phyloP scores from a whole-genome alignment of 2,113 vertebrate species.

The Diadophis punctatus region DNA sequence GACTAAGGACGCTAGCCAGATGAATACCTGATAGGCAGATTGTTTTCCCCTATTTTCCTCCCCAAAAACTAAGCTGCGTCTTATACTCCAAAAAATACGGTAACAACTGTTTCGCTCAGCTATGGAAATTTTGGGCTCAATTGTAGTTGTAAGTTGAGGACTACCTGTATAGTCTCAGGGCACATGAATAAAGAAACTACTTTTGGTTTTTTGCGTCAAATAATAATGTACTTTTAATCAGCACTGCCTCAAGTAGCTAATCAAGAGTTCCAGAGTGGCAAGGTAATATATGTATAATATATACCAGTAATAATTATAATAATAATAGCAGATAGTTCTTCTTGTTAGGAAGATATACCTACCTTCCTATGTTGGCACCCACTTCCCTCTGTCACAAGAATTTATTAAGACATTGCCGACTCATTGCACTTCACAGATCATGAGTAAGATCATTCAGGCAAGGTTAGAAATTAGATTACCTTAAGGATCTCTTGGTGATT shows the following conservation, averaged over 20 bases:
- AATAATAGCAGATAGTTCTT: not conserved
- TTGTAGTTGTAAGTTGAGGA: not conserved
- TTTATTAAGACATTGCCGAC: not conserved
- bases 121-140: not conserved
- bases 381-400: not conserved
- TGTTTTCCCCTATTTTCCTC: too few species aligned
- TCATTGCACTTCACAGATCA: not conserved
- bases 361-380: not conserved
- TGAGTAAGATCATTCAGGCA: not conserved
- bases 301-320: not conserved
- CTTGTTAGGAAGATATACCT: not conserved
- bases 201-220: not conserved
- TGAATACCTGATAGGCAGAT: too few species aligned
- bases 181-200: not conserved
- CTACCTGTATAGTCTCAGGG: not conserved
- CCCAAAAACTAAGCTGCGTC: too few species aligned
- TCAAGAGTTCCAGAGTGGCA: not conserved
- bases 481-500: conserved; percentile 99
- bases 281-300: not conserved
- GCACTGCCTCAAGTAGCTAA: not conserved
- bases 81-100: too few species aligned
- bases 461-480: conserved; percentile 59
- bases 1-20: too few species aligned
- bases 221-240: not conserved
- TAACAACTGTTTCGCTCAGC: not conserved